phyloP scores from a whole-genome alignment of 2,113 vertebrate genomes.

The Myocastor coypus region DNA sequence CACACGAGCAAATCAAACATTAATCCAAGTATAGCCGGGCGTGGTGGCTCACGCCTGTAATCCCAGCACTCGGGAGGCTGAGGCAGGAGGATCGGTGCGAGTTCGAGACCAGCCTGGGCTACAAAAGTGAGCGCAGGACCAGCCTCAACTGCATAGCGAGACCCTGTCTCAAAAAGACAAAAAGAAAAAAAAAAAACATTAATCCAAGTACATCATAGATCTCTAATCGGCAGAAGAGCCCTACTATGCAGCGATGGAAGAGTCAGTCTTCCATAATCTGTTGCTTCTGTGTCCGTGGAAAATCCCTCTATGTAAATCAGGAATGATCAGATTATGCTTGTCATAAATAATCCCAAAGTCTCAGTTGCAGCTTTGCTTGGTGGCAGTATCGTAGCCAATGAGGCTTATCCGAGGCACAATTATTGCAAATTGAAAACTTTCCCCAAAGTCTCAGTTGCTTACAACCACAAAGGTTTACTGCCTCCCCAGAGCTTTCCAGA shows the following conservation, averaged over 20 bases:
- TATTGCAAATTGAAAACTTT: too few relatives aligned
- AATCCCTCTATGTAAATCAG: neutral
- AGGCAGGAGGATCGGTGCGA: too few relatives aligned
- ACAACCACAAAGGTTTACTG: neutral
- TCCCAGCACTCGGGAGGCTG: too few relatives aligned
- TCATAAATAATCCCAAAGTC: neutral
- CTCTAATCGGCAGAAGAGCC: neutral
- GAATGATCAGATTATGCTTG: neutral
- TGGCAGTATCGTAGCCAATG: too few relatives aligned
- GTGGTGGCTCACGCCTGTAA: too few relatives aligned
- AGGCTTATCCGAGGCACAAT: too few relatives aligned
- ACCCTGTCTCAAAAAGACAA: too few relatives aligned
- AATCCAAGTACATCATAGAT: neutral
- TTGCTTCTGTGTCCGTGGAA: neutral
- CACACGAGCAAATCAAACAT: neutral
- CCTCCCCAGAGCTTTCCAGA: neutral
- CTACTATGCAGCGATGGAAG: neutral
- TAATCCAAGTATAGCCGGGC: too few relatives aligned
- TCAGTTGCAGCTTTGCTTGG: neutral
- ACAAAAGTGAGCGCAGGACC: too few relatives aligned
- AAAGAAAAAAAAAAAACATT: too few relatives aligned
- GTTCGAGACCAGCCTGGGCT: too few relatives aligned
- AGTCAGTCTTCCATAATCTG: neutral
- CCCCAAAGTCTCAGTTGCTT: neutral
- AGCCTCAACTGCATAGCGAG: too few relatives aligned